These are phyloP conservation scores for Cheilosia vulpina DNA, from an alignment of 2,888 invertebrate species.

Conservation along the genomic window DNA sequence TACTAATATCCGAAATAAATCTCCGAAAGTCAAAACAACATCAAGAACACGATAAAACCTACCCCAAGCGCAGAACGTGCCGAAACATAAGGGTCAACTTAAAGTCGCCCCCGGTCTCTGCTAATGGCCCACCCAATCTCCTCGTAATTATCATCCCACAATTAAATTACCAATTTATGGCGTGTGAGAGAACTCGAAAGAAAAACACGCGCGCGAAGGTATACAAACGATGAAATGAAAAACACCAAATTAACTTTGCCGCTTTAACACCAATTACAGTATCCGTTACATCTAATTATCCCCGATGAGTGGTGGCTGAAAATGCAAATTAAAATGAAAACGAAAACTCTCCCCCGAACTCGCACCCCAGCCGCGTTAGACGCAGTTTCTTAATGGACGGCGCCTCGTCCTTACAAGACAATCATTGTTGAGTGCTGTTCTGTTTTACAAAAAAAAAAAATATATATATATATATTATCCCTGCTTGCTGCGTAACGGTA, in stretches of 20 bases:
- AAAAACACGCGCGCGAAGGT: conserved; percentile 27
- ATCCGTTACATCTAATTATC: conserved; percentile 84
- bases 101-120: conserved; percentile 12
- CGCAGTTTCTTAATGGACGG: conserved; percentile 41
- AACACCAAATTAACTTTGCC: conserved; percentile 80
- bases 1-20: neutral
- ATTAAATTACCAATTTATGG: conserved; percentile 70
- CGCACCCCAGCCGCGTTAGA: neutral
- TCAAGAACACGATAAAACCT: conserved; percentile 33
- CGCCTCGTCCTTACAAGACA: conserved; percentile 62
- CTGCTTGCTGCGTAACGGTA: conserved; percentile 58
- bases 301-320: conserved; percentile 60
- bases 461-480: neutral
- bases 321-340: conserved; percentile 2
- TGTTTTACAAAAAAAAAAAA: conserved; percentile 41
- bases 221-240: conserved; percentile 51
- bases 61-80: conserved; percentile 49
- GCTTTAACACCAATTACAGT: conserved; percentile 84
- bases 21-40: conserved; percentile 7
- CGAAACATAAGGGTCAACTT: conserved; percentile 42
- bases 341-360: neutral
- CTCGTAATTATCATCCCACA: conserved; percentile 55
- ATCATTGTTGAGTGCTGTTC: conserved; percentile 65
- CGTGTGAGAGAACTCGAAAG: conserved; percentile 45
- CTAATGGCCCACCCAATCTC: neutral